These are phyloP conservation scores for Myotis planiceps DNA, from an alignment of 2,797 vertebrate species.

Conservation along the genomic window DNA sequence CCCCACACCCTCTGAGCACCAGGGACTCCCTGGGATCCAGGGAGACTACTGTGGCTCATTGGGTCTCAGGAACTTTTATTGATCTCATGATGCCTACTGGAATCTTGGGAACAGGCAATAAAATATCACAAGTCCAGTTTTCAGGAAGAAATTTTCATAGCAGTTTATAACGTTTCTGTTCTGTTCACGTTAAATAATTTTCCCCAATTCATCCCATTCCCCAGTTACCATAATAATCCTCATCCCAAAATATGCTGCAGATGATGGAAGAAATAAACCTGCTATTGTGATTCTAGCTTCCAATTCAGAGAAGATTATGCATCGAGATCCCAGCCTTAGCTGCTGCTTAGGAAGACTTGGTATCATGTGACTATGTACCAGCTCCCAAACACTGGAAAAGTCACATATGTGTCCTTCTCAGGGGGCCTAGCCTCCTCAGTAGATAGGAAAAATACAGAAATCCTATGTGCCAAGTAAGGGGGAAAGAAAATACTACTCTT, in stretches of 20 bases:
- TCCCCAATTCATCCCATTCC: not conserved
- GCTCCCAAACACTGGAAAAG: not conserved
- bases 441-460: not conserved
- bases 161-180: not conserved
- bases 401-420: not conserved
- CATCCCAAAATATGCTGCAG: not conserved
- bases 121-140: conserved; percentile 39
- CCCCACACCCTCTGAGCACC: not conserved
- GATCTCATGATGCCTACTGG: conserved; percentile 47
- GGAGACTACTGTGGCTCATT: not conserved
- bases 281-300: not conserved
- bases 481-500: not conserved
- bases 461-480: not conserved
- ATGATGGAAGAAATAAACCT: not conserved
- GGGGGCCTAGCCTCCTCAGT: not conserved
- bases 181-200: not conserved
- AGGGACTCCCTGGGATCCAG: not conserved
- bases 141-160: conserved; percentile 20
- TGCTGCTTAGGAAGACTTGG: not conserved
- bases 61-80: conserved; percentile 67
- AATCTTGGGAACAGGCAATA: conserved; percentile 42
- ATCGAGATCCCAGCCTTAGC: not conserved
- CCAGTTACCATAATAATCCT: not conserved
- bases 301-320: not conserved
- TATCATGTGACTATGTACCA: not conserved